Evolutionary conservation across 2,113 vertebrate genomes (phyloP).

Genomic region (Siniperca chuatsi): DNA sequence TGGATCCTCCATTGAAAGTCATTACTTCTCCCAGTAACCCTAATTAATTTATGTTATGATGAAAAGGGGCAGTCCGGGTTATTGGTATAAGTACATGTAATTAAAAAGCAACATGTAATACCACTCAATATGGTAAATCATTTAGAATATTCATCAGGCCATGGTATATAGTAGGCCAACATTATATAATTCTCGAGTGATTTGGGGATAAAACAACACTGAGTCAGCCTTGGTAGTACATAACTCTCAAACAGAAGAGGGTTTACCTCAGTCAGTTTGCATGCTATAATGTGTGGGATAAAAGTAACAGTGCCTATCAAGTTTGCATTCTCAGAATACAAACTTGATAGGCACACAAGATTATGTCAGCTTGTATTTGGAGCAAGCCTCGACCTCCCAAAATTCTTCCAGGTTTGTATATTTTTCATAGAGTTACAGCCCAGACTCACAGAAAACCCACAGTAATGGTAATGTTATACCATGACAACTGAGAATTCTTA

Average conservation of each 20-base stretch:
- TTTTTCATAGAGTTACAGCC: background rate
- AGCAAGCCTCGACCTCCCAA: too few relatives aligned
- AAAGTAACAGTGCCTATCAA: background rate
- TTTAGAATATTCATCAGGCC: conserved; percentile 25
- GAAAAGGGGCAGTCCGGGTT: conserved; percentile 19
- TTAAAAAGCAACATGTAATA: conserved; percentile 46
- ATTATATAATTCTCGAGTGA: background rate
- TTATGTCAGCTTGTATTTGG: conserved; percentile 3
- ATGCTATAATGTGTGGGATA: background rate
- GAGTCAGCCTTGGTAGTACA: background rate
- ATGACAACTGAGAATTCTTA: background rate
- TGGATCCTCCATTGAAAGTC: conserved; percentile 37
- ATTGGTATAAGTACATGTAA: conserved; percentile 41
- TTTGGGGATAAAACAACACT: conserved; percentile 2
- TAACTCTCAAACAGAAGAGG: background rate
- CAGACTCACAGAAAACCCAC: background rate
- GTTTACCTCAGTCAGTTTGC: background rate
- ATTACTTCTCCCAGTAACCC: conserved; percentile 26
- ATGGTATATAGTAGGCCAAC: background rate
- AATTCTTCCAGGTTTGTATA: background rate
- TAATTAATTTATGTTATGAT: conserved; percentile 45
- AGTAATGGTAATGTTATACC: background rate
- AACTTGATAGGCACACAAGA: background rate
- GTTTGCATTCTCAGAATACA: background rate
- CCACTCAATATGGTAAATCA: background rate